These are phyloP conservation scores for Delia radicum DNA, from an alignment of 1,140 invertebrate genomes.

Conservation along the genomic window DNA sequence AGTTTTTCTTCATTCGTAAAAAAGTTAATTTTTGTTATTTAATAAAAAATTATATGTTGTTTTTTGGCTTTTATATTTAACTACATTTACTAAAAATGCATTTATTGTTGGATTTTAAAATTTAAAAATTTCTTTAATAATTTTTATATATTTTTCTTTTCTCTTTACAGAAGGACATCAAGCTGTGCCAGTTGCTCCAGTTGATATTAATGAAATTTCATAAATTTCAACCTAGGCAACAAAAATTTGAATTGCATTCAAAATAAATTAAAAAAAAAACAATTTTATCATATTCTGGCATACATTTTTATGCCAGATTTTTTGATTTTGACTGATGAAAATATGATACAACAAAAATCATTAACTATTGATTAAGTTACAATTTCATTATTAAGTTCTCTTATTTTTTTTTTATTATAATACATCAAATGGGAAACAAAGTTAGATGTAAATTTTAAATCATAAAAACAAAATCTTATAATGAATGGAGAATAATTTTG, in stretches of 20 bases:
- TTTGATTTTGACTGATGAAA: slow-evolving; percentile 6
- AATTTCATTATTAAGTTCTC: background rate
- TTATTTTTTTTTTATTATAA: background rate
- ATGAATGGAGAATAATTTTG: background rate
- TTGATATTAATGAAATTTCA: slow-evolving; percentile 25
- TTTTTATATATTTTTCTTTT: background rate
- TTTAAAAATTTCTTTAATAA: background rate
- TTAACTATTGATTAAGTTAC: background rate
- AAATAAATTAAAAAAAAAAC: background rate
- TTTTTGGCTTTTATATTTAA: no score
- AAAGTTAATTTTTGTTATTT: no score
- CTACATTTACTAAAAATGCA: no score
- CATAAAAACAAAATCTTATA: background rate
- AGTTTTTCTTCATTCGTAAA: no score
- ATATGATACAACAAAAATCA: slow-evolving; percentile 3
- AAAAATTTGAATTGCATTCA: background rate
- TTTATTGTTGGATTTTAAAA: no score
- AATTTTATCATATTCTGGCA: background rate
- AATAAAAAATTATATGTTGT: no score
- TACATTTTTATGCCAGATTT: background rate
- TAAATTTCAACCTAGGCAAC: background rate
- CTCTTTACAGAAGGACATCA: slow-evolving; percentile 20
- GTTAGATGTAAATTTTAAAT: background rate
- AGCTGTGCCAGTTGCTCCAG: slow-evolving; percentile 13
- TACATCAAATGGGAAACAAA: background rate